phyloP scores from a whole-genome alignment of 1,140 invertebrate genomes.

The Triops longicaudatus region DNA sequence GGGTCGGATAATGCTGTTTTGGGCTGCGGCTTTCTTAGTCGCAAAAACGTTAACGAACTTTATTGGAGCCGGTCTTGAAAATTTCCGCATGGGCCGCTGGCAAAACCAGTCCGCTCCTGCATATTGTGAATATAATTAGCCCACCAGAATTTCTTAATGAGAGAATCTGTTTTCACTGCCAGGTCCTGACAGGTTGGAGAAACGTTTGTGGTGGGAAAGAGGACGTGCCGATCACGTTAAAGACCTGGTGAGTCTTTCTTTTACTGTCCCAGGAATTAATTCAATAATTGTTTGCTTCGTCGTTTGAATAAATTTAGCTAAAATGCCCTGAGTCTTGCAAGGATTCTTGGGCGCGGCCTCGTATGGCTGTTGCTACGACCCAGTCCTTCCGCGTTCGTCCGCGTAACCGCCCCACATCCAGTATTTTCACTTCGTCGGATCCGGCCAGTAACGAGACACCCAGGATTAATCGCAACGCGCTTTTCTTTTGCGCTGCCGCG shows the following conservation, averaged over 20 bases:
- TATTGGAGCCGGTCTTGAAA: too few species aligned
- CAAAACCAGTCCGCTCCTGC: too few species aligned
- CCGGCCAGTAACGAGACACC: background rate
- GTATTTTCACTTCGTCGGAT: background rate
- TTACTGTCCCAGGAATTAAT: background rate
- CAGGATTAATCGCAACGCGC: background rate
- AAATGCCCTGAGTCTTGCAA: background rate
- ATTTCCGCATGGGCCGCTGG: too few species aligned
- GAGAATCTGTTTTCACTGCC: background rate
- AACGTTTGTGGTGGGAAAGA: background rate
- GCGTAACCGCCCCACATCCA: background rate
- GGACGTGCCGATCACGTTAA: background rate
- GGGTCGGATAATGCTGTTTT: too few species aligned
- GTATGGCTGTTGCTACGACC: background rate
- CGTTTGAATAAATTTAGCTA: background rate
- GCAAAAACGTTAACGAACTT: too few species aligned
- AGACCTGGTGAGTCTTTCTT: background rate
- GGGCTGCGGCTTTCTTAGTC: too few species aligned
- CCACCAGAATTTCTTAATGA: background rate
- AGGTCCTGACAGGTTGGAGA: background rate
- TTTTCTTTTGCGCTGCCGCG: slow-evolving; percentile 6
- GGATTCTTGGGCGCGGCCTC: background rate
- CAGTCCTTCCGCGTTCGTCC: background rate
- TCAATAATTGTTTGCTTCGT: background rate
- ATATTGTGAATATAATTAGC: too few species aligned